Percentiles rank a stretch among this genome's conserved stretches.
Conservation (phyloP, 1,140 invertebrate species). For the Drosophila takahashii region DNA sequence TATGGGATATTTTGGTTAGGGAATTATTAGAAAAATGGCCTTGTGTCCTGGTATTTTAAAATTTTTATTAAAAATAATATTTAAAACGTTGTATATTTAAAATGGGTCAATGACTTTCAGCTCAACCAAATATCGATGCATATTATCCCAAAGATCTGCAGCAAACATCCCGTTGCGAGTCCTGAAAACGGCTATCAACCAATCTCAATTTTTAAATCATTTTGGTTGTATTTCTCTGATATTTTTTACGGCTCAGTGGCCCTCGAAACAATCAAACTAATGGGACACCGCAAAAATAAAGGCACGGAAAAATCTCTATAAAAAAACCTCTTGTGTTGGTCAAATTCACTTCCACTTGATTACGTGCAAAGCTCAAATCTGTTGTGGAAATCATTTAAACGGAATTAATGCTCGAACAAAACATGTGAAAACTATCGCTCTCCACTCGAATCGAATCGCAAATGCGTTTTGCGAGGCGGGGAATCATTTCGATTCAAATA, state of each 20-base stretch:
- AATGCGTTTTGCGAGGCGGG: conserved; percentile 19
- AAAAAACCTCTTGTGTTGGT: conserved; percentile 76
- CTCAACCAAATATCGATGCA: background rate
- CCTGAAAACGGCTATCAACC: conserved; percentile 21
- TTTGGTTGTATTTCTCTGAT: conserved; percentile 27
- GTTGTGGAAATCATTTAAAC: conserved; percentile 73
- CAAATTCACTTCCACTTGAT: conserved; percentile 81
- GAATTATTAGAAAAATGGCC: background rate
- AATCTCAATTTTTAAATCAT: conserved; percentile 14
- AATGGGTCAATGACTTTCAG: conserved; percentile 16
- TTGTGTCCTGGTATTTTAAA: background rate
- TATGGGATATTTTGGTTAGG: background rate
- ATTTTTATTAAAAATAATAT: too few relatives aligned
- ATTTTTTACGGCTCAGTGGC: conserved; percentile 70
- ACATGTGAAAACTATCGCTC: conserved; percentile 78
- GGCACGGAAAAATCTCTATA: conserved; percentile 1
- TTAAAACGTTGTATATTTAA: too few relatives aligned
- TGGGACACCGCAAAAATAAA: conserved; percentile 58
- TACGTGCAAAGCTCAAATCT: conserved; percentile 67
- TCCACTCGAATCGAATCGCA: conserved; percentile 12
- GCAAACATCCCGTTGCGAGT: conserved; percentile 26
- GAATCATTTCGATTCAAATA: conserved; percentile 7
- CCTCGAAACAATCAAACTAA: conserved; percentile 66
- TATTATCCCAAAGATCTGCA: conserved; percentile 6
- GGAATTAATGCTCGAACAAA: conserved; percentile 83